Evolutionary conservation across 1,140 invertebrate species (phyloP).

Genomic region (Drosophila mayri): DNA sequence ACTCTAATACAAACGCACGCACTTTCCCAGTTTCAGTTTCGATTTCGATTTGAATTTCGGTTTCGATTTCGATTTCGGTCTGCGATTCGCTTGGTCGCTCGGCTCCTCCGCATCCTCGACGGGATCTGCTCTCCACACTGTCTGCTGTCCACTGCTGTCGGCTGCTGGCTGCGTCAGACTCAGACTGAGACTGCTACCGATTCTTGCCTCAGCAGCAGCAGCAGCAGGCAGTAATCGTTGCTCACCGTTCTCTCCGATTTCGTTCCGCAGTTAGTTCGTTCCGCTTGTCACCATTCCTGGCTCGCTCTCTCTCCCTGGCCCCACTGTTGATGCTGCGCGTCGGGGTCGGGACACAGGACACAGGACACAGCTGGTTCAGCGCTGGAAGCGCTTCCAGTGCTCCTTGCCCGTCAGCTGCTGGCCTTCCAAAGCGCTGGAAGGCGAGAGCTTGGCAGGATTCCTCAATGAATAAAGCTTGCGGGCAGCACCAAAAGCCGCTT

Average conservation of each 20-base stretch:
- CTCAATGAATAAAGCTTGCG: slow-evolving; percentile 71
- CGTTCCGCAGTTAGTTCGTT: slow-evolving; percentile 8
- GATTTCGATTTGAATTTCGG: slow-evolving; percentile 36
- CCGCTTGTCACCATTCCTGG: slow-evolving; percentile 7
- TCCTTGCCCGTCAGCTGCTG: slow-evolving; percentile 56
- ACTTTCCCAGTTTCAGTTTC: slow-evolving; percentile 47
- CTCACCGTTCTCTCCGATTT: slow-evolving; percentile 13
- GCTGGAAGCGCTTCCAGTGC: slow-evolving; percentile 31
- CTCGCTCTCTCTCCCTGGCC: neutral
- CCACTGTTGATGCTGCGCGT: slow-evolving; percentile 55
- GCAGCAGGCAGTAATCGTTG: slow-evolving; percentile 15
- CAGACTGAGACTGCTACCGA: slow-evolving; percentile 36
- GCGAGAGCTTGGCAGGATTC: slow-evolving; percentile 37
- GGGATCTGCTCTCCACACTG: slow-evolving; percentile 57
- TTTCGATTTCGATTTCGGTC: slow-evolving; percentile 35
- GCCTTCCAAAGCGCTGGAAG: slow-evolving; percentile 42
- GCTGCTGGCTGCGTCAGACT: slow-evolving; percentile 61
- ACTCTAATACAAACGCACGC: slow-evolving; percentile 22
- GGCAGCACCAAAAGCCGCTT: neutral
- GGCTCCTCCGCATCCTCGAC: slow-evolving; percentile 54
- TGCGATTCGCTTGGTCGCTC: slow-evolving; percentile 24
- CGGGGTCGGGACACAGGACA: neutral
- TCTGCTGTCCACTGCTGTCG: slow-evolving; percentile 42
- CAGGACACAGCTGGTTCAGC: slow-evolving; percentile 37
- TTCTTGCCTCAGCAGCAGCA: slow-evolving; percentile 4